Base-by-base conservation (phyloP, 2,888 invertebrate species). In the Calliphora vomitoria region DNA sequence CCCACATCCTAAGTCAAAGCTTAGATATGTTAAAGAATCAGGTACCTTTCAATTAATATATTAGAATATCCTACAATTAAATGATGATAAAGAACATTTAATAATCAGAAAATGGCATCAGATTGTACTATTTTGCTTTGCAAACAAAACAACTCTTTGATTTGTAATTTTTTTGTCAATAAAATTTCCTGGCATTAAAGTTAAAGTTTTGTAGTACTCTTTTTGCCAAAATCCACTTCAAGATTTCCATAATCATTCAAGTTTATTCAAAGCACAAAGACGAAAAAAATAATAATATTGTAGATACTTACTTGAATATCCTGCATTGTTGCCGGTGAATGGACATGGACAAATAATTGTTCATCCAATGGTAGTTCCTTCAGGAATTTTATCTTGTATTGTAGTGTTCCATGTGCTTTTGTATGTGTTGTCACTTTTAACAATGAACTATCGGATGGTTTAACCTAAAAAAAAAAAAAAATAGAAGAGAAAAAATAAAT, bases 261-360 rank as follows among this genome's bases (percentile, higher is more conserved):
- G 62, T 64, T 53, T 38, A 20, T 62, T 60, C 31, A 62, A 50
- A 25, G 13, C 18, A 10, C 10, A 64, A 60, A 25, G 11, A 55
- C 18, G 18, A n/a, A 20, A 5, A 38, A 71, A 38, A 25, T 68
- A 11, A 13, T 10, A 18, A 20, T 35, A 25, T 15, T 62, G 72
- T 81, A 87, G 85, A 62, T 60, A 89, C 92, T 91, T 90, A 93
- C 93, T 91, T 93, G 90, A 88, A 94, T 91, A 88, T 90, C 91
- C 89, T 94, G 94, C 88, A 92, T 90, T 62, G 94, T 94, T 89
- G 93, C 90, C 82, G 93, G 93, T 75, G 94, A 94, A 78, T 91
- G 89, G 58, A 94, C 90, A 85, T 91, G 89, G 68, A 93, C 90
- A 89, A 91, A 93, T 80, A 93, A 89, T 79, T 93, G 90, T 85